phyloP scores from a whole-genome alignment of 2,888 invertebrate species.

The Eueremaeus valkanovi region DNA sequence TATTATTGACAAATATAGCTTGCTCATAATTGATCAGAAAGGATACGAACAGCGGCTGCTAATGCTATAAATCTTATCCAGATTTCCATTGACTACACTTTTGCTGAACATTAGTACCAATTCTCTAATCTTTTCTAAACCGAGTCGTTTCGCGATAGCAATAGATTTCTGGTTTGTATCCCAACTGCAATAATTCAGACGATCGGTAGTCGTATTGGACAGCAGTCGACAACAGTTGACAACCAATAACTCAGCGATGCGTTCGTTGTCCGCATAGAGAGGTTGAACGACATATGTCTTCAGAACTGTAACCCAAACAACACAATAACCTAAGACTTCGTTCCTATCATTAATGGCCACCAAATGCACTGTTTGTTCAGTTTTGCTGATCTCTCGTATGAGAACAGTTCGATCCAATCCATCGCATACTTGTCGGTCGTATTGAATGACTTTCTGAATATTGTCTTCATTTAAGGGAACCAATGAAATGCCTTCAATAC shows the following conservation, averaged over 20 bases:
- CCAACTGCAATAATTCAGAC: not conserved
- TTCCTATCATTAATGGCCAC: slow-evolving; percentile 39
- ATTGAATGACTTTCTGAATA: slow-evolving; percentile 25
- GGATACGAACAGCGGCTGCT: not conserved
- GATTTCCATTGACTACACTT: not conserved
- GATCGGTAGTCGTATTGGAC: not conserved
- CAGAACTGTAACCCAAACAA: not conserved
- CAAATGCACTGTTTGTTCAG: slow-evolving; percentile 35
- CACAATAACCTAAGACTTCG: slow-evolving; percentile 34
- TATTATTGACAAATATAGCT: no score
- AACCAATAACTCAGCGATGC: slow-evolving; percentile 41
- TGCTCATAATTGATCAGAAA: not conserved
- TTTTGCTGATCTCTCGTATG: slow-evolving; percentile 5
- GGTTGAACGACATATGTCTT: slow-evolving; percentile 40
- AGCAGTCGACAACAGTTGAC: not conserved
- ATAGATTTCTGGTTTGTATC: not conserved
- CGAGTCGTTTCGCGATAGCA: slow-evolving; percentile 5
- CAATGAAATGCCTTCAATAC: not conserved
- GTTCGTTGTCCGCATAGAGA: slow-evolving; percentile 42
- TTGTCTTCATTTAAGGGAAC: not conserved
- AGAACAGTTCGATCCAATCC: not conserved
- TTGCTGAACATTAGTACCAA: not conserved
- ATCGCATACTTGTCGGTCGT: slow-evolving; percentile 4
- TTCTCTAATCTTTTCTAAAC: not conserved
- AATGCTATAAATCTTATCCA: not conserved